Conservation (phyloP, 2,113 vertebrate genomes). For the Triplophysa tibetana region DNA sequence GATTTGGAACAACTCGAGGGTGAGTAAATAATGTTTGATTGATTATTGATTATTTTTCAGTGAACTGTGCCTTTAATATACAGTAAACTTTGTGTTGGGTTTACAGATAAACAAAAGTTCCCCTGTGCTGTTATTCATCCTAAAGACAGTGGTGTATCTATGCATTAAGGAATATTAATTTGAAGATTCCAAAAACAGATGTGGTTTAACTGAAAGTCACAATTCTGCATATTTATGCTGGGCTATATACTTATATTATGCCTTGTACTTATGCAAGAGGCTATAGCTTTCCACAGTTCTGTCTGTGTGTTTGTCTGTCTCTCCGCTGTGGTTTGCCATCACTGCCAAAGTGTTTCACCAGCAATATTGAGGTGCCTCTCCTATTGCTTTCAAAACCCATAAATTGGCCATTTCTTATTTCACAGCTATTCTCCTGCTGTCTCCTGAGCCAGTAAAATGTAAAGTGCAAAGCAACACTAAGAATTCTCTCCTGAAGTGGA, state of each 20-base stretch:
- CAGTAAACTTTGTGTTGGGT: background rate
- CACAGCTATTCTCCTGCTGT: background rate
- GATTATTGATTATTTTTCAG: too few relatives aligned
- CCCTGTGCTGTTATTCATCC: background rate
- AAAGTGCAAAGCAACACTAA: background rate
- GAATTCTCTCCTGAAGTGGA: background rate
- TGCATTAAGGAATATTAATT: conserved; percentile 1
- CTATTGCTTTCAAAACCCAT: conserved; percentile 14
- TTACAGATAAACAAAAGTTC: background rate
- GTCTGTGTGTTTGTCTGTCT: conserved; percentile 4
- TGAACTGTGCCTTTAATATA: background rate
- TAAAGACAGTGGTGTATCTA: background rate
- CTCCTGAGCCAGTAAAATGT: conserved; percentile 8
- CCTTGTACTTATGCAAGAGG: background rate
- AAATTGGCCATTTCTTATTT: conserved; percentile 18
- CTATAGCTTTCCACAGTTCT: background rate
- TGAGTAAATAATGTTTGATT: too few relatives aligned
- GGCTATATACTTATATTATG: conserved; percentile 8
- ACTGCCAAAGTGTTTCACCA: background rate
- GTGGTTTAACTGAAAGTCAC: conserved; percentile 16
- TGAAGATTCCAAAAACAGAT: conserved; percentile 12
- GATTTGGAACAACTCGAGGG: too few relatives aligned
- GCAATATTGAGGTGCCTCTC: conserved; percentile 23
- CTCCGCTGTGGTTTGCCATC: conserved; percentile 1
- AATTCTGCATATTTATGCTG: conserved; percentile 8